Evolutionary conservation across 2,888 invertebrate species (phyloP).

Genomic region (Eueremaeus valkanovi): DNA sequence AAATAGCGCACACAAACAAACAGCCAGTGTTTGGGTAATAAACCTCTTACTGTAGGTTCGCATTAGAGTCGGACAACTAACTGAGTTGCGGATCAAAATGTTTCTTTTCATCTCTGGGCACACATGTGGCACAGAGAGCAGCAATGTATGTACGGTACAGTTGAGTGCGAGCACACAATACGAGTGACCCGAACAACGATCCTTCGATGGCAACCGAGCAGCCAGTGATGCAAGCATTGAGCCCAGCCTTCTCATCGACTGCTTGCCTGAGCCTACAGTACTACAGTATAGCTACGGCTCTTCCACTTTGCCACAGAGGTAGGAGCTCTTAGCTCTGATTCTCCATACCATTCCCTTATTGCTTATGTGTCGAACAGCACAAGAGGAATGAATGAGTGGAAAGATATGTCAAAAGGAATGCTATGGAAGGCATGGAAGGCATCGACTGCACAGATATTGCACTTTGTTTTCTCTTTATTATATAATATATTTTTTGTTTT

Average conservation of each 20-base stretch:
- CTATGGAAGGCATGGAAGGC: neutral
- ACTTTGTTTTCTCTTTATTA: neutral
- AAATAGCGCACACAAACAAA: too few relatives aligned
- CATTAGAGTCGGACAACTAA: neutral
- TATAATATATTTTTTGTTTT: conserved; percentile 1
- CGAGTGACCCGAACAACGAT: conserved; percentile 6
- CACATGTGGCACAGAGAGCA: neutral
- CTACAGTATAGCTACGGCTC: neutral
- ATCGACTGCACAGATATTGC: neutral
- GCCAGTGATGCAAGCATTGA: neutral
- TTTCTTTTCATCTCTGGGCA: neutral
- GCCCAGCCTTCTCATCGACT: conserved; percentile 6
- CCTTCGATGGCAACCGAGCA: neutral
- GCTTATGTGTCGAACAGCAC: neutral
- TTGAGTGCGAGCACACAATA: neutral
- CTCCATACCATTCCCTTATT: too few relatives aligned
- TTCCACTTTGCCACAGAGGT: conserved; percentile 10
- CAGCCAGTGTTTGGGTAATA: neutral
- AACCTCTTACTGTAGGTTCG: neutral
- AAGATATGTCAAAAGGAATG: neutral
- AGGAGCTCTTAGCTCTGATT: neutral
- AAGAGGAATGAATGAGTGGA: neutral
- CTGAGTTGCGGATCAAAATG: neutral
- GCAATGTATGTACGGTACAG: too few relatives aligned
- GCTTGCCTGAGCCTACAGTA: neutral